These are phyloP conservation scores for Brachycybe producta DNA, from an alignment of 2,888 invertebrate genomes.

Conservation along the genomic window DNA sequence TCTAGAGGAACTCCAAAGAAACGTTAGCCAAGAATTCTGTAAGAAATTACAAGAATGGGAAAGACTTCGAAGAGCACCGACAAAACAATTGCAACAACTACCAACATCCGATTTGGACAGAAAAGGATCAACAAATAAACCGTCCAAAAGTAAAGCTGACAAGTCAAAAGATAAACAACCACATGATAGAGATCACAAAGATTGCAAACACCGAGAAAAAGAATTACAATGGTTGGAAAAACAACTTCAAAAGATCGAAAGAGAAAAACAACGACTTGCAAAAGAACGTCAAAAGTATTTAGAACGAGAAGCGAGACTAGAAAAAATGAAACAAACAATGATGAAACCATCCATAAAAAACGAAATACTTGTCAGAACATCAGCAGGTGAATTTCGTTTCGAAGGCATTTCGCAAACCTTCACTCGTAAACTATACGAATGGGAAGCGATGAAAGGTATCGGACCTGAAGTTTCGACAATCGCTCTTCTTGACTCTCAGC, in stretches of 20 bases:
- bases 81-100: conserved; percentile 6
- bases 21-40: conserved; percentile 66
- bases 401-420: conserved; percentile 78
- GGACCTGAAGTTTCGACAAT: conserved; percentile 74
- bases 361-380: conserved; percentile 67
- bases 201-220: conserved; percentile 28
- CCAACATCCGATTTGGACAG: conserved; percentile 30
- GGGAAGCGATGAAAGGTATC: conserved; percentile 79
- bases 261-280: conserved; percentile 47
- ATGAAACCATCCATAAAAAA: conserved; percentile 33
- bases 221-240: conserved; percentile 47
- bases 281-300: conserved; percentile 48
- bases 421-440: conserved; percentile 76
- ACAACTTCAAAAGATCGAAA: conserved; percentile 45
- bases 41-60: conserved; percentile 80
- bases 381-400: conserved; percentile 69
- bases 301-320: conserved; percentile 50
- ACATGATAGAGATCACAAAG: conserved; percentile 8
- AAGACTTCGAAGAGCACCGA: too few relatives aligned
- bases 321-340: conserved; percentile 46
- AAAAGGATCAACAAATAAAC: conserved; percentile 28
- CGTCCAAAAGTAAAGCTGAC: background rate
- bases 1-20: conserved; percentile 38
- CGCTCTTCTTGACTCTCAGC: conserved; percentile 50
- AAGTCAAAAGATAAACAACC: background rate